Percentiles rank a stretch among this genome's conserved stretches.
phyloP scores from a whole-genome alignment of 1,140 invertebrate species.

The Anastrepha ludens region DNA sequence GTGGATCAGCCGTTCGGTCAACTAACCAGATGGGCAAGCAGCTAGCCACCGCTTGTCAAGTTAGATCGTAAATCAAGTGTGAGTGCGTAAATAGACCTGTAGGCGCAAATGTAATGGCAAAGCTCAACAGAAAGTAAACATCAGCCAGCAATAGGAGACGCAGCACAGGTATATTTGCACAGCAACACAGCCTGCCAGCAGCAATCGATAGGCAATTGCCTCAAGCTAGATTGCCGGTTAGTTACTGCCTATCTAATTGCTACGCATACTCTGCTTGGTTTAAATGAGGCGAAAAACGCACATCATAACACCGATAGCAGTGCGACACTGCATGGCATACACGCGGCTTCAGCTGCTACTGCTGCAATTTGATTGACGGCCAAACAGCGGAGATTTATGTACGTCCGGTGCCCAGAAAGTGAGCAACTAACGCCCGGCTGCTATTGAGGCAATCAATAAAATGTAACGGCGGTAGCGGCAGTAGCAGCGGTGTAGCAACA shows the following conservation, averaged over 20 bases:
- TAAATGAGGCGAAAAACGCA: neutral
- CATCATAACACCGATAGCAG: neutral
- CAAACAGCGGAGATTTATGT: slow-evolving; percentile 30
- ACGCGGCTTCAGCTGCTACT: neutral
- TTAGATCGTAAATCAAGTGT: slow-evolving; percentile 30
- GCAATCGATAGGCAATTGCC: too few relatives aligned
- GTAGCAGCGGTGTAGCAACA: neutral
- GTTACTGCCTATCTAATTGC: too few relatives aligned
- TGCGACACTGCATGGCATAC: neutral
- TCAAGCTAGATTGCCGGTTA: too few relatives aligned
- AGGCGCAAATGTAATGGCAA: slow-evolving; percentile 4
- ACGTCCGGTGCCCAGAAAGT: neutral
- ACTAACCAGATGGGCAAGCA: slow-evolving; percentile 7
- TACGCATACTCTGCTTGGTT: neutral
- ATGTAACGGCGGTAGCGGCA: neutral
- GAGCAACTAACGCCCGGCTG: neutral
- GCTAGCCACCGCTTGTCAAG: slow-evolving; percentile 19
- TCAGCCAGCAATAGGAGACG: neutral
- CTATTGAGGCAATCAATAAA: neutral
- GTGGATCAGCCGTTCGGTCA: neutral
- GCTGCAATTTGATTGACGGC: slow-evolving; percentile 9
- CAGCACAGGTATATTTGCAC: too few relatives aligned
- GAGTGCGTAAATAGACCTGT: neutral
- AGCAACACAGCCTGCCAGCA: too few relatives aligned
- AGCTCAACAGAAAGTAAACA: neutral